Percentiles rank a stretch among this genome's conserved stretches.
Conservation (phyloP, 2,113 vertebrate species). For the Phocoena phocoena region DNA sequence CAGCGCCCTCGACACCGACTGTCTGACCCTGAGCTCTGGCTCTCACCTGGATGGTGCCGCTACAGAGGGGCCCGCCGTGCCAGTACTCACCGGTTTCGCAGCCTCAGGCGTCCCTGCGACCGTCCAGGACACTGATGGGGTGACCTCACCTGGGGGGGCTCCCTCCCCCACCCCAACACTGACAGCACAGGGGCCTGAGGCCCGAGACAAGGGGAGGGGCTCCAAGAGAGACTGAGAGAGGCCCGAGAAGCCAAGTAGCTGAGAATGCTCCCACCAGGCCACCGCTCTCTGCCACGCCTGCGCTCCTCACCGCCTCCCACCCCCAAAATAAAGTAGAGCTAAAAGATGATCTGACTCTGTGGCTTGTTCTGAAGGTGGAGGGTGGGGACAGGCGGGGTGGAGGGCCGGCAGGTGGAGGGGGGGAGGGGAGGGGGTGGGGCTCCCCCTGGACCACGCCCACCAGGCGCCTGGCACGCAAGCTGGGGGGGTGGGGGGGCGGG, state of each 20-base stretch:
- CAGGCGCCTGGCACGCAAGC: neutral
- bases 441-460: too few relatives aligned
- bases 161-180: neutral
- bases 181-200: neutral
- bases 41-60: constrained; percentile 48
- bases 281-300: neutral
- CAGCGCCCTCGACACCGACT: neutral
- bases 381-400: accelerated
- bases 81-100: constrained; percentile 33
- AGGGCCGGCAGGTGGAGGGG: neutral
- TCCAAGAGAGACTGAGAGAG: neutral
- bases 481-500: accelerated
- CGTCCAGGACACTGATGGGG: neutral
- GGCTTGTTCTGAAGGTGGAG: neutral
- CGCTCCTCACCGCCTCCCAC: accelerated
- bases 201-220: neutral
- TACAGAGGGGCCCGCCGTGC: neutral
- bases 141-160: neutral
- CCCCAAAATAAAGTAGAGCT: constrained; percentile 54
- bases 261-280: neutral
- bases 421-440: accelerated
- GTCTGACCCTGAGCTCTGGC: constrained; percentile 54
- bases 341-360: constrained; percentile 4
- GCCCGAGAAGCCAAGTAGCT: neutral
- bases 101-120: neutral